Evolutionary conservation across 2,797 vertebrate species (phyloP).

Genomic region (Catamblyrhynchus diadema): DNA sequence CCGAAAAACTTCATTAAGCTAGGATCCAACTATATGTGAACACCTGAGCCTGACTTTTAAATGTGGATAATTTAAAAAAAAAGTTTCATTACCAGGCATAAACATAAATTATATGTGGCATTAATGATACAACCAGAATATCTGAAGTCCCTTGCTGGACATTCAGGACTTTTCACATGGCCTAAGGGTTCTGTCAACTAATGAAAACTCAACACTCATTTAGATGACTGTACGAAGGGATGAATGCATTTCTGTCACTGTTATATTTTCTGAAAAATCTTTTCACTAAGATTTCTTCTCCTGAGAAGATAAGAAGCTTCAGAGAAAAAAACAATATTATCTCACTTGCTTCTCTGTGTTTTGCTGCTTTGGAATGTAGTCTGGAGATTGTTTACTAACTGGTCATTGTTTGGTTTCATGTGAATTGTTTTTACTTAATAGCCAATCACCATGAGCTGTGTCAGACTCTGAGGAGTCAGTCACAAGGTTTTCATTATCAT

Average conservation of each 20-base stretch:
- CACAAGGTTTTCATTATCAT: too few species aligned
- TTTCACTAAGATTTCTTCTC: too few species aligned
- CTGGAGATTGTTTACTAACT: too few species aligned
- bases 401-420: too few species aligned
- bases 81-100: not conserved
- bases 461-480: too few species aligned
- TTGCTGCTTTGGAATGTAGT: too few species aligned
- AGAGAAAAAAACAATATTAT: too few species aligned
- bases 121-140: not conserved
- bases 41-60: not conserved
- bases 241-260: not conserved
- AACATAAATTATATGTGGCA: not conserved
- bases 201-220: not conserved
- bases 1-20: not conserved
- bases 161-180: not conserved
- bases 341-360: too few species aligned
- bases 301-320: too few species aligned
- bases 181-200: not conserved
- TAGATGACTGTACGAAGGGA: not conserved
- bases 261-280: too few species aligned
- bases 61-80: not conserved
- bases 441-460: too few species aligned
- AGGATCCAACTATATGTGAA: not conserved
- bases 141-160: not conserved
- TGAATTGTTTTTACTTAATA: too few species aligned